These are phyloP conservation scores for Steromphala cineraria DNA, from an alignment of 2,888 invertebrate genomes.

Conservation along the genomic window DNA sequence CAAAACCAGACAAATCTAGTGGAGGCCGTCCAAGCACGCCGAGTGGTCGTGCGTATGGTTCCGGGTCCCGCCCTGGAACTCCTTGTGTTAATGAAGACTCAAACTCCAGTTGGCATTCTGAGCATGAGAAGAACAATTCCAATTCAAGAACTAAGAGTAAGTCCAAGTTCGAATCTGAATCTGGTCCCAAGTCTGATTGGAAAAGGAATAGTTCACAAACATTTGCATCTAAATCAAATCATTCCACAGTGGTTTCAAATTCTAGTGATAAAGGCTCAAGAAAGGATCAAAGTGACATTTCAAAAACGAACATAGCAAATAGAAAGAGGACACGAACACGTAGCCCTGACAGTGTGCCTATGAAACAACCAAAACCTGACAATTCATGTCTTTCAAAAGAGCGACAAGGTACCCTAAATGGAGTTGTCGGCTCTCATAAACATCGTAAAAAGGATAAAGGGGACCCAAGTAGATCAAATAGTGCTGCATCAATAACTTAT, in stretches of 20 bases:
- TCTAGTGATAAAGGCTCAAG: conserved; percentile 36
- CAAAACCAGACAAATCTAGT: background rate
- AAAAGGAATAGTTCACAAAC: background rate
- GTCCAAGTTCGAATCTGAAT: conserved; percentile 26
- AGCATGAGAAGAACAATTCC: conserved; percentile 35
- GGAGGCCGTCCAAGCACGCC: conserved; percentile 15
- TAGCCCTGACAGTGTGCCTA: conserved; percentile 17
- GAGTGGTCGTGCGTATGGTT: background rate
- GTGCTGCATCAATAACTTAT: conserved; percentile 20
- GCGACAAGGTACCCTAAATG: conserved; percentile 35
- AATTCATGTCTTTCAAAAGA: conserved; percentile 41
- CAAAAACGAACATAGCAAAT: conserved; percentile 57
- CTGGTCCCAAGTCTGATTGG: conserved; percentile 15
- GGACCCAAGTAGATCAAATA: conserved; percentile 10
- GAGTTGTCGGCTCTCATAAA: conserved; percentile 27
- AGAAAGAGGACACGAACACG: conserved; percentile 43
- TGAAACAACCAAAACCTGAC: conserved; percentile 37
- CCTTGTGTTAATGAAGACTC: conserved; percentile 29
- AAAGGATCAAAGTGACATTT: conserved; percentile 48
- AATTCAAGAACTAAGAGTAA: conserved; percentile 29
- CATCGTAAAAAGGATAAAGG: conserved; percentile 7
- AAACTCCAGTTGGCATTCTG: conserved; percentile 30
- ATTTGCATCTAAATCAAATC: conserved; percentile 32
- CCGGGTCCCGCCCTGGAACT: background rate
- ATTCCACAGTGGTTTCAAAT: conserved; percentile 46